Evolutionary conservation across 2,888 invertebrate genomes (phyloP), one percentile per base, ranked within the genome.

Genomic region (Lasioglossum morio): DNA sequence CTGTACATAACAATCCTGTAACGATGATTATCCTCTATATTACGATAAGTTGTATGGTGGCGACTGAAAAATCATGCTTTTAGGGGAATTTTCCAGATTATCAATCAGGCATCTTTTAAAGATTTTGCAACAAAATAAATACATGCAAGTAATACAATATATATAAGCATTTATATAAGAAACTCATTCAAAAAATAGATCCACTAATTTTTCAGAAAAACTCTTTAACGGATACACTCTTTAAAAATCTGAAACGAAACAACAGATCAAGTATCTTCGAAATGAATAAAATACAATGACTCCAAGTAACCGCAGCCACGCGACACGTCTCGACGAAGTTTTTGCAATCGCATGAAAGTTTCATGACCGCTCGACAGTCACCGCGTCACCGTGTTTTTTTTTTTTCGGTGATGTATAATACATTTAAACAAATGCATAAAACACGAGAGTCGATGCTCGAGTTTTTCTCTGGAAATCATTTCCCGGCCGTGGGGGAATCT

Each of bases 351-450:
- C 63, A 63, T 63, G 63, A 63, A 63, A 63, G 30, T 63, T 63
- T 63, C 30, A 63, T 63, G 63, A 30, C 30, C 63, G 30, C 30
- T 30, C 30, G 16, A 63, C 63, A 12, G 27, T 30, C 37, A 12
- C 1, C 72, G 43, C 16, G 43, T 72, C 19, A 8, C 37, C 37
- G 69, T 23, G 8, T 27, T 43, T 43, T 27, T 43, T 27, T 43
- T 43, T 27, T 43, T 27, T 27, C 60, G 16, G 27, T 16, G 63
- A 63, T 63, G 63, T 63, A 63, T 63, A 63, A 30, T 63, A 63
- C 63, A 63, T 63, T 63, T 63, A 63, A 63, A 63, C 63, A 63
- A 63, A 63, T 63, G 63, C 63, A 63, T 63, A 63, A 63, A 63
- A 63, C 63, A 63, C 23, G n/a, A 27, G 63, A 30, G 7, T 16